phyloP scores from a whole-genome alignment of 2,113 vertebrate genomes.

The Lipotes vexillifer region DNA sequence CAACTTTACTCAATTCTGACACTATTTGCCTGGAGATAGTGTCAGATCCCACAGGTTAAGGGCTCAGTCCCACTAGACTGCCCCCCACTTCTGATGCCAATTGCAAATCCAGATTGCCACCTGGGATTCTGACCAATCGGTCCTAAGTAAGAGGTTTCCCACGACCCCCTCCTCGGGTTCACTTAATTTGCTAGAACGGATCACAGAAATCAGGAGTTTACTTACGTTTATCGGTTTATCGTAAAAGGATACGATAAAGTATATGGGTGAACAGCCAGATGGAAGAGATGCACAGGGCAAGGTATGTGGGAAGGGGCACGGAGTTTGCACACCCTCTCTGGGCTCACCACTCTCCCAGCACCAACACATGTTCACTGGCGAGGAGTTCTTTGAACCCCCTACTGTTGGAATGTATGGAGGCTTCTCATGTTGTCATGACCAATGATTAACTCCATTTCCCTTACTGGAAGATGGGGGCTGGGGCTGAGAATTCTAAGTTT shows the following conservation, averaged over 20 bases:
- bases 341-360: background rate
- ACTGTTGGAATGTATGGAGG: background rate
- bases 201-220: background rate
- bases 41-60: background rate
- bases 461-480: background rate
- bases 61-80: background rate
- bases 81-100: background rate
- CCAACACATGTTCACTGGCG: background rate
- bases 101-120: background rate
- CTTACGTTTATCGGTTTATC: background rate
- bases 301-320: background rate
- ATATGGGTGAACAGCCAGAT: background rate
- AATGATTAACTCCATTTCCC: background rate
- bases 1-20: background rate
- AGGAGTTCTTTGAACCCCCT: background rate
- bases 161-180: background rate
- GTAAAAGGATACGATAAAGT: background rate
- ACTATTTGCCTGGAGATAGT: background rate
- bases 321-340: background rate
- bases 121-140: background rate
- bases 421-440: background rate
- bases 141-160: background rate
- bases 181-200: background rate
- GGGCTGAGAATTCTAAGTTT: background rate
- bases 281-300: background rate